phyloP scores from a whole-genome alignment of 2,797 vertebrate genomes.

The Gobionotothen gibberifrons region DNA sequence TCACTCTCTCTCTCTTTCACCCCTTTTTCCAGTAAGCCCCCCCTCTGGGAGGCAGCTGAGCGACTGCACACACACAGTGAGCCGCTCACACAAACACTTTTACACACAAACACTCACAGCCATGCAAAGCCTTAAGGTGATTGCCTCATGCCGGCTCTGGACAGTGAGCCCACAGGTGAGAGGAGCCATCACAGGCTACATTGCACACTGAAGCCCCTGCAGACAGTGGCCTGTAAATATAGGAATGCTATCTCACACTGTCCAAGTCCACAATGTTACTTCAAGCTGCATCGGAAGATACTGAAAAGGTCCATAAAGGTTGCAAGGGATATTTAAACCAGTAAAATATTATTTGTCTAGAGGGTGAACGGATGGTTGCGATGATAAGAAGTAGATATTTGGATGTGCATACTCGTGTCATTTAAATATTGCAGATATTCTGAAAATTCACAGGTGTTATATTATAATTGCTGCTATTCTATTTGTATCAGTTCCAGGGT shows the following conservation, averaged over 20 bases:
- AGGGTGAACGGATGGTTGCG: background rate
- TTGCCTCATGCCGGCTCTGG: constrained; percentile 64
- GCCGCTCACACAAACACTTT: constrained; percentile 62
- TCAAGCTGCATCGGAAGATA: constrained; percentile 19
- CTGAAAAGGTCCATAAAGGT: constrained; percentile 19
- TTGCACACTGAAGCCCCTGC: constrained; percentile 59
- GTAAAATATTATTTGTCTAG: background rate
- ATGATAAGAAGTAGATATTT: constrained; percentile 2
- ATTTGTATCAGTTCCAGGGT: background rate
- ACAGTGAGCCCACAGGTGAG: constrained; percentile 70
- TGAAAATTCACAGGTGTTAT: constrained; percentile 2
- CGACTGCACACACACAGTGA: constrained; percentile 54
- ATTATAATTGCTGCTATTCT: background rate
- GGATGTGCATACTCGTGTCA: background rate
- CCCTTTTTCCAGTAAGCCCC: constrained; percentile 67
- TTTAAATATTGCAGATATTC: constrained; percentile 2
- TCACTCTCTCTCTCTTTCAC: constrained; percentile 43
- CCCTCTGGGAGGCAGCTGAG: constrained; percentile 70
- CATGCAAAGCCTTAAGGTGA: constrained; percentile 69
- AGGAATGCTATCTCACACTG: constrained; percentile 42
- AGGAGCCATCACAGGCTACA: constrained; percentile 60
- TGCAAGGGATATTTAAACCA: background rate
- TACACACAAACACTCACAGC: constrained; percentile 51
- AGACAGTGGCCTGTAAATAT: constrained; percentile 62
- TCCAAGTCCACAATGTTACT: constrained; percentile 13